These are phyloP conservation scores for Neoaliturus tenellus DNA, from an alignment of 2,888 invertebrate genomes.

Conservation along the genomic window DNA sequence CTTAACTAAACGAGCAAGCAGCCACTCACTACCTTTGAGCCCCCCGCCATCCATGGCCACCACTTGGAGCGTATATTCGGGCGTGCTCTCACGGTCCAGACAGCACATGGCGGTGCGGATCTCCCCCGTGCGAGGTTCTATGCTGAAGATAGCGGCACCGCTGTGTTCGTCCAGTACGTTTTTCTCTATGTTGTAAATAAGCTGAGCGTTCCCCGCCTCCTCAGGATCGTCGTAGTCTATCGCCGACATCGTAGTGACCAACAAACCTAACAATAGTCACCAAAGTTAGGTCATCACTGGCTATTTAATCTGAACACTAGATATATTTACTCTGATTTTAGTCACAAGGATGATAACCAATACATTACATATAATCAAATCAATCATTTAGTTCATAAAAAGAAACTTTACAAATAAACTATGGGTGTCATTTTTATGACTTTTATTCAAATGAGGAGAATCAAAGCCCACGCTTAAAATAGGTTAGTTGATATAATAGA, in stretches of 20 bases:
- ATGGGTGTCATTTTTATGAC: no score
- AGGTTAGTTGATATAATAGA: no score
- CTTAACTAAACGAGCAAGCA: no score
- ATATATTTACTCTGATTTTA: no score
- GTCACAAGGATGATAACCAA: no score
- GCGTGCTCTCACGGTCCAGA: slow-evolving; percentile 94
- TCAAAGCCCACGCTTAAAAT: no score
- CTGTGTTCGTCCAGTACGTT: slow-evolving; percentile 98
- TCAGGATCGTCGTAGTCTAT: slow-evolving; percentile 97
- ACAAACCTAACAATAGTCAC: slow-evolving; percentile 83
- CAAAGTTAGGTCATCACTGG: no score
- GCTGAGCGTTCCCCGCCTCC: slow-evolving; percentile 95
- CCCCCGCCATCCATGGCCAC: slow-evolving; percentile 97
- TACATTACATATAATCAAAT: no score
- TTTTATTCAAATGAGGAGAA: no score
- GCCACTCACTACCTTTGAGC: slow-evolving; percentile 80
- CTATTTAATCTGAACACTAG: no score
- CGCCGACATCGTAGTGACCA: slow-evolving; percentile 98
- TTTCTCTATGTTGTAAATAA: slow-evolving; percentile 96
- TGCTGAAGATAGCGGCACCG: slow-evolving; percentile 96
- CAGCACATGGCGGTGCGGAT: slow-evolving; percentile 98
- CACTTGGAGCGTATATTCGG: slow-evolving; percentile 97
- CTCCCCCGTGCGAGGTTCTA: slow-evolving; percentile 96
- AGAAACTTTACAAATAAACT: no score
- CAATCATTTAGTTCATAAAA: no score